These are phyloP conservation scores for Sturnus vulgaris DNA, from an alignment of 2,113 vertebrate genomes.

Conservation along the genomic window DNA sequence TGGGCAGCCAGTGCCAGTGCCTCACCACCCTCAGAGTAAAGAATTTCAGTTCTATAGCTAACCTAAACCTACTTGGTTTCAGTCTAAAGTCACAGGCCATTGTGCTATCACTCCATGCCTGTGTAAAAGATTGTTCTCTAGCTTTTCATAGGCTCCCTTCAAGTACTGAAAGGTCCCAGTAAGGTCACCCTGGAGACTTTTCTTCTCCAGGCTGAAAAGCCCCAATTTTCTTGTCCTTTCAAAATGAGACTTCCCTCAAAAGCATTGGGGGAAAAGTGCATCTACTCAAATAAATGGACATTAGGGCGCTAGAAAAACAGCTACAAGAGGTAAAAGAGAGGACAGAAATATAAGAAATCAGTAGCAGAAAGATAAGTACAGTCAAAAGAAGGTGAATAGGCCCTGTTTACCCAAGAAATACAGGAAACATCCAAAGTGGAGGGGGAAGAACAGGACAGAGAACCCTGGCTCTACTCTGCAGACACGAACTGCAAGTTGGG, in stretches of 20 bases:
- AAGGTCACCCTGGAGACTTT: background rate
- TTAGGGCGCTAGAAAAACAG: background rate
- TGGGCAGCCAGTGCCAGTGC: background rate
- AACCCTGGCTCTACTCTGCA: background rate
- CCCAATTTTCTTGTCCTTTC: background rate
- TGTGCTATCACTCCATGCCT: background rate
- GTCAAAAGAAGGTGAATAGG: background rate
- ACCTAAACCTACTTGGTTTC: background rate
- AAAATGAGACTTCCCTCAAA: background rate
- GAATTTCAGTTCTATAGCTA: background rate
- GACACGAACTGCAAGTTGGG: background rate
- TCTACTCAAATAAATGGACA: background rate
- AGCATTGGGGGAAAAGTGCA: background rate
- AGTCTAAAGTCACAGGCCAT: background rate
- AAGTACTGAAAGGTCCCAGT: background rate
- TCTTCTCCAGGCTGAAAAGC: background rate
- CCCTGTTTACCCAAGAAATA: background rate
- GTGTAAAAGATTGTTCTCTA: background rate
- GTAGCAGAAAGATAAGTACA: background rate
- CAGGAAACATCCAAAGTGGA: background rate
- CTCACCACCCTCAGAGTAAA: background rate
- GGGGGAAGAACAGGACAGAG: background rate
- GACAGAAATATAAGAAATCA: background rate
- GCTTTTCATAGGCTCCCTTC: background rate
- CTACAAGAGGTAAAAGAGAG: background rate